Base-by-base conservation (phyloP, 2,888 invertebrate genomes). In the Limnephilus rhombicus region DNA sequence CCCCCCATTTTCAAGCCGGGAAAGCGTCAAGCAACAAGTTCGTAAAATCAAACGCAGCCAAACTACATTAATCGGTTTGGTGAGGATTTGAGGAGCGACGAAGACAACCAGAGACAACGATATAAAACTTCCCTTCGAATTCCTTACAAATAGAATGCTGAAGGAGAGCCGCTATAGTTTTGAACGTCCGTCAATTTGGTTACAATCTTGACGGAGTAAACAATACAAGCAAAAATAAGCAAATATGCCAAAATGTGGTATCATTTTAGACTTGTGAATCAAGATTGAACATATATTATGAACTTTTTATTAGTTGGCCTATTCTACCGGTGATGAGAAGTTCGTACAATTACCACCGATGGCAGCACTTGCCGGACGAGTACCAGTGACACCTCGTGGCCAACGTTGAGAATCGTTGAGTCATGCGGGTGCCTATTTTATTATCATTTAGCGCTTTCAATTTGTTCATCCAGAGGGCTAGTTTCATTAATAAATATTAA, bases 311-410 rank as follows among this genome's bases (percentile, higher is more conserved):
- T 68, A 24, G 68, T 68, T 68, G 68, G 68, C 4, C 24, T 68
- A 24, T 9, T 53, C 53, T 68, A 7, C 24, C 24, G 18, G 24
- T 24, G 68, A 2, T 0, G 9, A 68, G 68, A 82, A 34, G 31
- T 31, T 82, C 82, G 82, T 82, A 34, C 0, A 34, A 18, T 34
- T 15, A 80, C 81, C 88, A 85, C 68, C 83, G 83, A 82, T 88
- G 88, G 83, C 49, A 53, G 53, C 82, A 88, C 81, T 53, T 80
- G 29, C 87, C 49, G 37, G 88, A n/a, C 88, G 82, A 34, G 37
- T 83, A 29, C 15, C 91, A 91, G 91, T 83, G 88, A 49, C 91
- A 91, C 53, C 91, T 91, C 83, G 91, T 89, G 88, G 80, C 87
- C 29, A 31, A 81, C 15, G 81, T 45, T 37, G 45, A 68, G 53